Conservation (phyloP, 1,140 invertebrate species). For the Prorops nasuta region DNA sequence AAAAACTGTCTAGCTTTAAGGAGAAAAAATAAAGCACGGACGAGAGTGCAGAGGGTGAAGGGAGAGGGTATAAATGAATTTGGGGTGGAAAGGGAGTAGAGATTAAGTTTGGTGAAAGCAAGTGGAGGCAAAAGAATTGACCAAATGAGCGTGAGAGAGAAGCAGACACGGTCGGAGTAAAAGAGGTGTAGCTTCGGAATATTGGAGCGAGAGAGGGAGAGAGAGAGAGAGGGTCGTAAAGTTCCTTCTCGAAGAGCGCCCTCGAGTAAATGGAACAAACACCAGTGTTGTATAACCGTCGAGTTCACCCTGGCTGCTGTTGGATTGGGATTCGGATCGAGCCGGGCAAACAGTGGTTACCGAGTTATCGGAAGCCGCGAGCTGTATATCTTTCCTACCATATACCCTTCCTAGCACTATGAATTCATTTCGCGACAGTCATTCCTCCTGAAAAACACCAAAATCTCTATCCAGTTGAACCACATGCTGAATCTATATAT, state of each 20-base stretch:
- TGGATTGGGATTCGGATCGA: conserved; percentile 31
- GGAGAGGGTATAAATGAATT: too few relatives aligned
- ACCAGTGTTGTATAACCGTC: conserved; percentile 4
- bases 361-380: conserved; percentile 10
- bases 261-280: conserved; percentile 36
- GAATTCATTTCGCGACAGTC: conserved; percentile 5
- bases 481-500: too few relatives aligned
- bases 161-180: background rate
- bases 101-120: too few relatives aligned
- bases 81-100: too few relatives aligned
- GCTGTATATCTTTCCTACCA: background rate
- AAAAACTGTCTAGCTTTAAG: too few relatives aligned
- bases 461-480: too few relatives aligned
- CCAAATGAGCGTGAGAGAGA: too few relatives aligned
- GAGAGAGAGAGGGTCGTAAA: conserved; percentile 13
- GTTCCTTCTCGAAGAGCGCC: conserved; percentile 23
- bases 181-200: background rate
- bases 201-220: background rate
- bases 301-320: conserved; percentile 11
- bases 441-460: background rate
- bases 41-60: too few relatives aligned
- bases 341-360: conserved; percentile 30
- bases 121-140: too few relatives aligned
- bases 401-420: background rate
- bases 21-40: too few relatives aligned